A percentile compares a stretch with the other conserved stretches of the same genome.
Conservation (phyloP, 2,113 vertebrate species). For the Misgurnus anguillicaudatus region DNA sequence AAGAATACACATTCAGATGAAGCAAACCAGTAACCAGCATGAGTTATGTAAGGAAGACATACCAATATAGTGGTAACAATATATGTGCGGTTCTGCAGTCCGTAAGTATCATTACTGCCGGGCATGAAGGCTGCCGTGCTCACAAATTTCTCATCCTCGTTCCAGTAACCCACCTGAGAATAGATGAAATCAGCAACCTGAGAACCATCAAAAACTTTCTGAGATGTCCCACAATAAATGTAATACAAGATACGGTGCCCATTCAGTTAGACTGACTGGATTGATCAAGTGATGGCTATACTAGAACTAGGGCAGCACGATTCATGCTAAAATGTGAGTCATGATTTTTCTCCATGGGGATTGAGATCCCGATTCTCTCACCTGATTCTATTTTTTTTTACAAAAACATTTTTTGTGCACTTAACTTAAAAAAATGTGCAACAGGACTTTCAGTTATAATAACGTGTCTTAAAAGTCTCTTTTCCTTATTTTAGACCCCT, state of each 20-base stretch:
- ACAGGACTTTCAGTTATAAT: no score
- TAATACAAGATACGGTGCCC: background rate
- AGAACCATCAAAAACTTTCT: background rate
- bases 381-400: no score
- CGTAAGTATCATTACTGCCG: conserved; percentile 84
- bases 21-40: background rate
- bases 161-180: conserved; percentile 94
- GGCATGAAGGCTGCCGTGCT: conserved; percentile 82
- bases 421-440: no score
- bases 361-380: no score
- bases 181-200: conserved; percentile 36
- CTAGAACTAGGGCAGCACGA: no score
- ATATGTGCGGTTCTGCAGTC: conserved; percentile 93
- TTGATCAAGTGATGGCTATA: background rate
- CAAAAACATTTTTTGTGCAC: no score
- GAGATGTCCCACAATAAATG: background rate
- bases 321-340: no score
- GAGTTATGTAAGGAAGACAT: conserved; percentile 60
- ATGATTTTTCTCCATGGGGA: no score
- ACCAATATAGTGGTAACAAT: conserved; percentile 98
- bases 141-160: conserved; percentile 94
- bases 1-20: no score
- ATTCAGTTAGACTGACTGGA: background rate
- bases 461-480: no score
- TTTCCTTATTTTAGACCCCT: no score